Evolutionary conservation across 2,888 invertebrate species (phyloP).

Genomic region (Morpho achilles): DNA sequence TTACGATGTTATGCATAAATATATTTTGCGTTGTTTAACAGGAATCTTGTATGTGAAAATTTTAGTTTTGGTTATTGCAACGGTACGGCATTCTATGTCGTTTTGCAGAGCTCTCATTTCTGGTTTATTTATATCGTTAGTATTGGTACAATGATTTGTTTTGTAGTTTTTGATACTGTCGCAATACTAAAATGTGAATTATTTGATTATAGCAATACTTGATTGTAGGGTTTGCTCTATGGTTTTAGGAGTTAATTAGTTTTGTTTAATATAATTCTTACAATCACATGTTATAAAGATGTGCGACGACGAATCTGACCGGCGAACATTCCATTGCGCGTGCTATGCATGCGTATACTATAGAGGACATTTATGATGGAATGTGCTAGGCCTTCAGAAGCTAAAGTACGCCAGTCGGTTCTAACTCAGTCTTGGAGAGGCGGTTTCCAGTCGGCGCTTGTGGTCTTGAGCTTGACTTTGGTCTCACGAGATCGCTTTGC

Average conservation of each 20-base stretch:
- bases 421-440: background rate
- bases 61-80: too few relatives aligned
- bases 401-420: background rate
- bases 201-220: constrained; percentile 21
- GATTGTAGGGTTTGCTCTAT: constrained; percentile 20
- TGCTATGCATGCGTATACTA: background rate
- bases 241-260: constrained; percentile 11
- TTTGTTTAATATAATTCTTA: constrained; percentile 6
- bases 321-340: background rate
- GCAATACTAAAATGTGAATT: constrained; percentile 17
- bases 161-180: constrained; percentile 22
- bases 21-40: too few relatives aligned
- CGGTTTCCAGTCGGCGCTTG: background rate
- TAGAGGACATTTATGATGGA: background rate
- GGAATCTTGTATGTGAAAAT: too few relatives aligned
- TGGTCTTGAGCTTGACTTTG: constrained; percentile 29
- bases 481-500: constrained; percentile 62
- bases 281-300: constrained; percentile 3
- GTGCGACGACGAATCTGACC: background rate
- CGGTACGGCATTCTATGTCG: too few relatives aligned
- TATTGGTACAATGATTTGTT: constrained; percentile 12
- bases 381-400: background rate
- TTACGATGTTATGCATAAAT: background rate
- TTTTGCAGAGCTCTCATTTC: too few relatives aligned
- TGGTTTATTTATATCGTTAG: background rate